Conservation (phyloP, 2,888 invertebrate species). For the Platynereis dumerilii region DNA sequence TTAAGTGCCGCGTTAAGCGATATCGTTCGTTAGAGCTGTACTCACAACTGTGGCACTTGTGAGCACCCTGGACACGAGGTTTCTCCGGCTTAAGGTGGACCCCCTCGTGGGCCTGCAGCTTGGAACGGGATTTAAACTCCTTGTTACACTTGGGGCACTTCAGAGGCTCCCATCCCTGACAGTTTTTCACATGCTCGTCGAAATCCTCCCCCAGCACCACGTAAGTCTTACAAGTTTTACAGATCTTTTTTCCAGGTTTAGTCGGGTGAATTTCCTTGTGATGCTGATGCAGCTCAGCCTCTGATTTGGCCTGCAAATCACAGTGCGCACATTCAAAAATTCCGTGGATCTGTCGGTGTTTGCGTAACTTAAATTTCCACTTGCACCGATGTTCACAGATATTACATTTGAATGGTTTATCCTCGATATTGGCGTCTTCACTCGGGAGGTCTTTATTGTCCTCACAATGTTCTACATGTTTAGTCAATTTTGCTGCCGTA, state of each 20-base stretch:
- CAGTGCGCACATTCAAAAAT: conserved; percentile 56
- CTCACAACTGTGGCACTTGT: background rate
- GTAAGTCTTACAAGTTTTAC: background rate
- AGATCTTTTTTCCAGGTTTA: conserved; percentile 2
- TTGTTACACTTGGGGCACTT: background rate
- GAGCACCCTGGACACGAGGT: background rate
- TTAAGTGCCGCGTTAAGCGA: background rate
- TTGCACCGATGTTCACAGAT: conserved; percentile 53
- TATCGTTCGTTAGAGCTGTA: background rate
- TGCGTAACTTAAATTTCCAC: conserved; percentile 53
- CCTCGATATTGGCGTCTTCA: background rate
- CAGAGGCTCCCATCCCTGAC: background rate
- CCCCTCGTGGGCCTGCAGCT: background rate
- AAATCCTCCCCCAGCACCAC: background rate
- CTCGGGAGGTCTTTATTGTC: background rate
- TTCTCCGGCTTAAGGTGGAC: background rate
- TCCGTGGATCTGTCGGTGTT: conserved; percentile 55
- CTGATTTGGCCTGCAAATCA: conserved; percentile 33
- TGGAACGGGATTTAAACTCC: background rate
- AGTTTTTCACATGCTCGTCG: background rate
- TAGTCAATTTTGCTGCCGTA: conserved; percentile 2
- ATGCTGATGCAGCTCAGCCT: background rate
- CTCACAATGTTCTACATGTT: conserved; percentile 1
- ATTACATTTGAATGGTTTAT: conserved; percentile 37
- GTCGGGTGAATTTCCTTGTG: background rate